These are phyloP conservation scores for Carcharodon carcharias DNA, from an alignment of 2,797 vertebrate species.

Conservation along the genomic window DNA sequence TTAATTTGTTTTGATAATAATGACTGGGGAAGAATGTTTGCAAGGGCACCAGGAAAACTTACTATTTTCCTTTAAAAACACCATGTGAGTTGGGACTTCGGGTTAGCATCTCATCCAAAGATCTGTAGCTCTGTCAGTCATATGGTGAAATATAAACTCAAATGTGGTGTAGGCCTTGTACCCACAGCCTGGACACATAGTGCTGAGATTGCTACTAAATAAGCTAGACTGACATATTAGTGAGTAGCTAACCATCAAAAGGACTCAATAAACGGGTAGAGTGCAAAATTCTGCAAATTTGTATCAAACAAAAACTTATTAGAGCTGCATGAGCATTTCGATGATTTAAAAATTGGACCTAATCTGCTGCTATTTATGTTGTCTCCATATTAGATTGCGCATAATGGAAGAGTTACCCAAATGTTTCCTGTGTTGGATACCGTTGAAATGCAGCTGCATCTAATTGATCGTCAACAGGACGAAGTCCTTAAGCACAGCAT, in stretches of 20 bases:
- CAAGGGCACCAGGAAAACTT: neutral
- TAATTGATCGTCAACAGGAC: conserved; percentile 4
- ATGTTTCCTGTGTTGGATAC: conserved; percentile 15
- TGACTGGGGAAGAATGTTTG: neutral
- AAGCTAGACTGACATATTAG: neutral
- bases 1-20: neutral
- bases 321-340: neutral
- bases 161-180: neutral
- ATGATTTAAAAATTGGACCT: neutral
- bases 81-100: neutral
- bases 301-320: neutral
- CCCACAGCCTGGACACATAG: neutral
- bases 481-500: neutral
- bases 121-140: neutral
- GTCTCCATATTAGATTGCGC: conserved; percentile 23
- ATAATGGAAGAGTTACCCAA: neutral
- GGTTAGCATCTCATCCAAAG: neutral
- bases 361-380: conserved; percentile 29
- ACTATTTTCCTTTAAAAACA: neutral
- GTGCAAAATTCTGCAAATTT: neutral
- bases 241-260: neutral
- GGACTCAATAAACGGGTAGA: neutral
- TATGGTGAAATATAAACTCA: neutral
- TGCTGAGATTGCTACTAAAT: neutral
- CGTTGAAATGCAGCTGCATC: conserved; percentile 12